Percentiles rank a stretch among this genome's conserved stretches.
Conservation (phyloP, 1,140 invertebrate genomes). For the Bombus superbus region DNA sequence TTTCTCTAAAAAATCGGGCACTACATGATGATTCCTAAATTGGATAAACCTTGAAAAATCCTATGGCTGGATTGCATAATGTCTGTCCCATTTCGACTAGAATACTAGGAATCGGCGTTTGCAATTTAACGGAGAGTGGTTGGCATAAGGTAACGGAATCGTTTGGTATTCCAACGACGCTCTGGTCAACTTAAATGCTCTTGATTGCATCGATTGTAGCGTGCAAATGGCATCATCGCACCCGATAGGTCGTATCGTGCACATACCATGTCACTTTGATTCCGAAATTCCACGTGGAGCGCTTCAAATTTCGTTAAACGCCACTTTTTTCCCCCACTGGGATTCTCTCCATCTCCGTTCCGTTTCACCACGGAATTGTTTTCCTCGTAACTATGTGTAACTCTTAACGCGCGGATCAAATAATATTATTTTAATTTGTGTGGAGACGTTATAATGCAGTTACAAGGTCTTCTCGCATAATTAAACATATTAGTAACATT, state of each 20-base stretch:
- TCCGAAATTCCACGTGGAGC: not conserved
- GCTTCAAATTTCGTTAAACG: not conserved
- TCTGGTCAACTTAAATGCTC: not conserved
- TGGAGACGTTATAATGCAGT: not conserved
- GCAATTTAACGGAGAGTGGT: not conserved
- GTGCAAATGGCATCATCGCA: not conserved
- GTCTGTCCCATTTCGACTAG: not conserved
- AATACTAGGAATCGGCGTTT: not conserved
- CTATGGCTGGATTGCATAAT: not conserved
- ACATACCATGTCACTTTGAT: not conserved
- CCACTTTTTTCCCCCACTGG: not conserved
- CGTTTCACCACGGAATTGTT: not conserved
- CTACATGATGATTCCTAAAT: too few relatives aligned
- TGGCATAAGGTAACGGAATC: not conserved
- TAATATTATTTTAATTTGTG: not conserved
- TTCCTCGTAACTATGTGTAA: not conserved
- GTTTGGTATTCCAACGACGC: slow-evolving; percentile 13
- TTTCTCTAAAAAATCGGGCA: not conserved
- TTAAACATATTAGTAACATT: not conserved
- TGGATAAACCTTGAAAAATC: not conserved
- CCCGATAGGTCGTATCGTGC: not conserved
- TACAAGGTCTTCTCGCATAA: not conserved
- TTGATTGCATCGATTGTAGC: slow-evolving; percentile 42
- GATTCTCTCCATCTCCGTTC: not conserved
- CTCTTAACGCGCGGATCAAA: not conserved